Evolutionary conservation across 2,888 invertebrate genomes (phyloP).

Genomic region (Agriopis leucophaearia): DNA sequence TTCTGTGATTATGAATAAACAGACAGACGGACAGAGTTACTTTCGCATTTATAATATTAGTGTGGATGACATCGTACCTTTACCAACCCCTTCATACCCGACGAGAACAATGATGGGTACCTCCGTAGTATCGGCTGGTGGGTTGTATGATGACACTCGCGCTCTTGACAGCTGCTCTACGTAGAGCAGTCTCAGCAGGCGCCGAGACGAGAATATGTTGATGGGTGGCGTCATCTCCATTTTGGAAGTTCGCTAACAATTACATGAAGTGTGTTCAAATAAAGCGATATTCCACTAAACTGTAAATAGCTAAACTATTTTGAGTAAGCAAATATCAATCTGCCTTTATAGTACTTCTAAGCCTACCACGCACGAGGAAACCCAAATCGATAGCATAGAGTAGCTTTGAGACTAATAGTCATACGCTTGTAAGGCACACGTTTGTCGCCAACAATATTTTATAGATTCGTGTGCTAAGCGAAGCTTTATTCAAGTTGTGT

Average conservation of each 20-base stretch:
- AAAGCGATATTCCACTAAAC: neutral
- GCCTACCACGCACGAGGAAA: constrained; percentile 4
- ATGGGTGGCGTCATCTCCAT: constrained; percentile 72
- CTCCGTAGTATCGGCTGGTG: constrained; percentile 75
- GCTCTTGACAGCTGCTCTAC: constrained; percentile 73
- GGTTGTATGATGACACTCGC: constrained; percentile 62
- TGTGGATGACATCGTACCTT: constrained; percentile 68
- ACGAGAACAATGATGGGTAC: constrained; percentile 74
- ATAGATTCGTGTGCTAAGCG: too few relatives aligned
- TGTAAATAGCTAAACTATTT: neutral
- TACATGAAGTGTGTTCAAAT: neutral
- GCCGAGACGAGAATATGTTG: constrained; percentile 63
- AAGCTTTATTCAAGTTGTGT: too few relatives aligned
- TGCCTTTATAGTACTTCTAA: neutral
- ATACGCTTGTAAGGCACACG: too few relatives aligned
- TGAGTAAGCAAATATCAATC: neutral
- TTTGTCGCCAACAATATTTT: too few relatives aligned
- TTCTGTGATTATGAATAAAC: too few relatives aligned
- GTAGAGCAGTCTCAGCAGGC: constrained; percentile 72
- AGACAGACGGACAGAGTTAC: too few relatives aligned
- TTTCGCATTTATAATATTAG: too few relatives aligned
- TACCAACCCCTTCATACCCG: constrained; percentile 75
- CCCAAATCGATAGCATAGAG: neutral
- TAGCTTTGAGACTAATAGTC: too few relatives aligned
- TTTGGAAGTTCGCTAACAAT: constrained; percentile 63